These are phyloP conservation scores for Bufotes viridis DNA, from an alignment of 2,797 vertebrate genomes.

Conservation along the genomic window DNA sequence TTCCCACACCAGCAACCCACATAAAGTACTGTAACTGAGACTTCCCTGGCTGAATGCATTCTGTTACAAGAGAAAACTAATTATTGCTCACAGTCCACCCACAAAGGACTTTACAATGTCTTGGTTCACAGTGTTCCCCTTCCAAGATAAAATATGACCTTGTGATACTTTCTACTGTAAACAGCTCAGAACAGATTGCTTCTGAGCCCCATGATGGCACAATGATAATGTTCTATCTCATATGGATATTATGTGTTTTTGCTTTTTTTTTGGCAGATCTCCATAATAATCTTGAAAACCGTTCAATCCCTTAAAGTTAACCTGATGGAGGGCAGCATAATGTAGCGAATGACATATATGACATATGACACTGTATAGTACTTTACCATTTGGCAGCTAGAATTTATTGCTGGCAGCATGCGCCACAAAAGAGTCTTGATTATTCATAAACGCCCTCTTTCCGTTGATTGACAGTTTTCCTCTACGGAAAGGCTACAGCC, in stretches of 20 bases:
- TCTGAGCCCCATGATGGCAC: background rate
- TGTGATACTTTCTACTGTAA: background rate
- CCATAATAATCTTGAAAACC: background rate
- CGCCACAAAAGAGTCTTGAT: too few relatives aligned
- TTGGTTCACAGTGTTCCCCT: background rate
- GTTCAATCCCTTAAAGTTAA: background rate
- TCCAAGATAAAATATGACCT: slow-evolving; percentile 14
- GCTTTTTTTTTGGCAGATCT: background rate
- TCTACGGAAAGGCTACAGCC: too few relatives aligned
- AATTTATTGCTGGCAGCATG: too few relatives aligned
- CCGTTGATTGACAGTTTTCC: too few relatives aligned
- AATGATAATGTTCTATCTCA: background rate
- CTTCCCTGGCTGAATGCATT: background rate
- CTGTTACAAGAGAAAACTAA: background rate
- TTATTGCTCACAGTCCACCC: background rate
- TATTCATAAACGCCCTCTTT: too few relatives aligned
- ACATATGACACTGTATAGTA: too few relatives aligned
- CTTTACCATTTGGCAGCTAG: too few relatives aligned
- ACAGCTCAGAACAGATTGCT: slow-evolving; percentile 6
- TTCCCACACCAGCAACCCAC: background rate
- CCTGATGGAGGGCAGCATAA: too few relatives aligned
- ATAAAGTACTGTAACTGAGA: background rate
- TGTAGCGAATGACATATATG: too few relatives aligned
- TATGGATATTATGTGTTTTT: background rate
- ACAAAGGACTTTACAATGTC: background rate